Conservation (phyloP, 2,888 invertebrate species). For the Xestia sexstrigata region DNA sequence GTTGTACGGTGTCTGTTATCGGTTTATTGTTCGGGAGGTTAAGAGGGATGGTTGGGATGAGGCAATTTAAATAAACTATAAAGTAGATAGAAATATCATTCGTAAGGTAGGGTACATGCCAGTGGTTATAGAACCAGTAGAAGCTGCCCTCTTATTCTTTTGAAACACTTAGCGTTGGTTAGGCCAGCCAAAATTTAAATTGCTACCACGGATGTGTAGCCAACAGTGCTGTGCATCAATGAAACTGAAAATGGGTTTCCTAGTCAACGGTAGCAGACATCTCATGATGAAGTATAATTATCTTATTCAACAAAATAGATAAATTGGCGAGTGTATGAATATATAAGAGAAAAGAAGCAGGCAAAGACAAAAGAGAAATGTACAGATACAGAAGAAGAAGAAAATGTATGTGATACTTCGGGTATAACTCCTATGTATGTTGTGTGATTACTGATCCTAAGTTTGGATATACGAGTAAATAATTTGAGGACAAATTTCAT, state of each 20-base stretch:
- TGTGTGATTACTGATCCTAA: neutral
- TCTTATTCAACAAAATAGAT: neutral
- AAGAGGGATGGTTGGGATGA: neutral
- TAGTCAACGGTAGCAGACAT: neutral
- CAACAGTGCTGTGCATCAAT: too few relatives aligned
- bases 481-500: too few relatives aligned
- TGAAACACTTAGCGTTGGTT: neutral
- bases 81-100: neutral
- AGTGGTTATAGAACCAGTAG: neutral
- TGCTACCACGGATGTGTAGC: neutral
- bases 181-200: neutral
- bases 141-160: neutral
- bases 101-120: neutral
- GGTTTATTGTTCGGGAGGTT: slow-evolving; percentile 33
- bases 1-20: slow-evolving; percentile 39
- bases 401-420: too few relatives aligned
- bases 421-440: too few relatives aligned
- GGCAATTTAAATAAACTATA: slow-evolving; percentile 6
- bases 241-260: neutral
- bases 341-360: neutral
- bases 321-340: neutral
- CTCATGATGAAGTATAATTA: neutral
- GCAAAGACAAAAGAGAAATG: too few relatives aligned
- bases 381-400: neutral
- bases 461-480: neutral